phyloP scores from a whole-genome alignment of 2,888 invertebrate species.

The Julus scandinavius region DNA sequence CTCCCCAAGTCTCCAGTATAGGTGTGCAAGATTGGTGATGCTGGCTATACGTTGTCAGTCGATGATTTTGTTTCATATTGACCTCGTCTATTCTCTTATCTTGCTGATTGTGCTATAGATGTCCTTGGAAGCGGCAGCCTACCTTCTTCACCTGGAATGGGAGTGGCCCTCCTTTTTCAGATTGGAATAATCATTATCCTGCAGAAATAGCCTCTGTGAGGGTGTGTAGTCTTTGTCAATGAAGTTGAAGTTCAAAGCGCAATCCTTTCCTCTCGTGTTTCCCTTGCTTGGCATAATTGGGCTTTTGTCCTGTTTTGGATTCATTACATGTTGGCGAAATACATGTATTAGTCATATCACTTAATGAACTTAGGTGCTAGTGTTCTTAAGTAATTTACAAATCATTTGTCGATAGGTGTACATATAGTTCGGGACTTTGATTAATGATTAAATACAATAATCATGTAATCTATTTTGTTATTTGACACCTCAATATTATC shows the following conservation, averaged over 20 bases:
- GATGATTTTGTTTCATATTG: not conserved
- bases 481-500: too few relatives aligned
- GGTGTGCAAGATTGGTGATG: not conserved
- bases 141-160: slow-evolving; percentile 2
- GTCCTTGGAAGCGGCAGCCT: not conserved
- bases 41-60: not conserved
- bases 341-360: not conserved
- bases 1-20: not conserved
- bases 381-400: not conserved
- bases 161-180: not conserved
- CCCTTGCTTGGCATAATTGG: not conserved
- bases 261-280: not conserved
- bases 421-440: too few relatives aligned
- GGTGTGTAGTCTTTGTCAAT: not conserved
- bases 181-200: not conserved
- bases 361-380: not conserved
- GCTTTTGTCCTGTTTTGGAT: not conserved
- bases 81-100: not conserved
- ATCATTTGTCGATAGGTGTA: too few relatives aligned
- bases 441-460: too few relatives aligned
- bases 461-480: too few relatives aligned
- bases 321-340: too few relatives aligned
- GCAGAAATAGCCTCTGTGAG: not conserved
- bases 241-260: not conserved
- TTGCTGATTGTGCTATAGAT: not conserved